These are phyloP conservation scores for Trichopoda pennipes DNA, from an alignment of 2,888 invertebrate species.

Conservation along the genomic window DNA sequence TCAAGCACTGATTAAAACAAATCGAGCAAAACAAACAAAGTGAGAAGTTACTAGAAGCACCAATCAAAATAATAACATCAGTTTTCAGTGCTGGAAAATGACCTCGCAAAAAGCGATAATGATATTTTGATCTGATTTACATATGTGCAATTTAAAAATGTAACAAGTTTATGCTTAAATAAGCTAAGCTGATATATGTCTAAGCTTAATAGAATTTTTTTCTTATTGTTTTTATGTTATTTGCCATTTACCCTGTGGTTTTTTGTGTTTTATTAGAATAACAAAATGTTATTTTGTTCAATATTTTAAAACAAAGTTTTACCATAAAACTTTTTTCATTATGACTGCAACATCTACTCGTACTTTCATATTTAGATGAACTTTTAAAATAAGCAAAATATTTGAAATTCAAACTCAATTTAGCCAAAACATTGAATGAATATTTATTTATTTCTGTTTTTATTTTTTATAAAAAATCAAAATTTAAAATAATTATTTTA, in stretches of 20 bases:
- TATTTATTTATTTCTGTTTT: neutral
- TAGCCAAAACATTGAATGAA: neutral
- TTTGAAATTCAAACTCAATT: conserved; percentile 26
- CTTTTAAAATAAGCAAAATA: conserved; percentile 1
- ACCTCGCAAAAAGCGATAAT: too few species aligned
- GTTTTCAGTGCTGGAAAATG: too few species aligned
- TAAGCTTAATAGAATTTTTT: too few species aligned
- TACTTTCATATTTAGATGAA: neutral
- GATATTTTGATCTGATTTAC: too few species aligned
- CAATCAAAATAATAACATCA: too few species aligned
- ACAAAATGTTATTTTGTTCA: neutral
- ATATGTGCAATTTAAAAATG: too few species aligned
- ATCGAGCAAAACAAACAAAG: too few species aligned
- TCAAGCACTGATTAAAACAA: too few species aligned
- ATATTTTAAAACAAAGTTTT: conserved; percentile 4
- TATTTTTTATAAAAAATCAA: conserved; percentile 9
- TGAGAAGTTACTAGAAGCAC: too few species aligned
- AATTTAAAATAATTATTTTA: conserved; percentile 65
- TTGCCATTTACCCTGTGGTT: neutral
- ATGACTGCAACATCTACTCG: neutral
- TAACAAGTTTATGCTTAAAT: too few species aligned
- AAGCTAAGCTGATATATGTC: too few species aligned
- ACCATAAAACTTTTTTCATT: conserved; percentile 26
- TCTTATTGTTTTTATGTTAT: too few species aligned
- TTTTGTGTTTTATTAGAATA: neutral